Evolutionary conservation across 2,888 invertebrate genomes (phyloP).

Genomic region (Amphipoea lucens): DNA sequence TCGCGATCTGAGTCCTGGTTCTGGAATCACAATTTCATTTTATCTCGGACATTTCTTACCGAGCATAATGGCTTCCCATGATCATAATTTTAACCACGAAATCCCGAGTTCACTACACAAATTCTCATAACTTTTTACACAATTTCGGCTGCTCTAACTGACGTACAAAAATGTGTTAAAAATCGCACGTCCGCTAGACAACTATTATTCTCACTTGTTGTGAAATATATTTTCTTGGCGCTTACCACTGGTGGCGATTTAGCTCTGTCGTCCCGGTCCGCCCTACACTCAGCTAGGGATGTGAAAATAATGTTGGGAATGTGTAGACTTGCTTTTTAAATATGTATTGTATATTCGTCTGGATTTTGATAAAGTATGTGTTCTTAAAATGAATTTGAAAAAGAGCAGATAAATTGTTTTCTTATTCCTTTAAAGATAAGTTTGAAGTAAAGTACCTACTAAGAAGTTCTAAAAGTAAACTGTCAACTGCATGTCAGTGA

Average conservation of each 20-base stretch:
- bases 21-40: neutral
- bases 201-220: slow-evolving; percentile 88
- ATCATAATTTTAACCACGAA: neutral
- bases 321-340: slow-evolving; percentile 1
- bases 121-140: slow-evolving; percentile 18
- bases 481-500: neutral
- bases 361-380: neutral
- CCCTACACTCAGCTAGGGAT: slow-evolving; percentile 61
- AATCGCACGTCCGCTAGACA: slow-evolving; percentile 77
- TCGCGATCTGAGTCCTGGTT: neutral
- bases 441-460: neutral
- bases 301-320: slow-evolving; percentile 12
- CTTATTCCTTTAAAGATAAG: neutral
- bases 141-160: slow-evolving; percentile 17
- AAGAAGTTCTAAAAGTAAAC: neutral
- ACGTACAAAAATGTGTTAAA: slow-evolving; percentile 77
- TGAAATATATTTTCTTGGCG: slow-evolving; percentile 87
- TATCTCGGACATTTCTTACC: neutral
- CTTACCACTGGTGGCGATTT: slow-evolving; percentile 87
- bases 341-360: neutral
- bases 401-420: neutral
- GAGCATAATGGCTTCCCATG: neutral
- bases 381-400: neutral
- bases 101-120: slow-evolving; percentile 8
- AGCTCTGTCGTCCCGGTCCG: slow-evolving; percentile 80